Base-by-base conservation (phyloP, 2,113 vertebrate species). In the Hiodon alosoides region DNA sequence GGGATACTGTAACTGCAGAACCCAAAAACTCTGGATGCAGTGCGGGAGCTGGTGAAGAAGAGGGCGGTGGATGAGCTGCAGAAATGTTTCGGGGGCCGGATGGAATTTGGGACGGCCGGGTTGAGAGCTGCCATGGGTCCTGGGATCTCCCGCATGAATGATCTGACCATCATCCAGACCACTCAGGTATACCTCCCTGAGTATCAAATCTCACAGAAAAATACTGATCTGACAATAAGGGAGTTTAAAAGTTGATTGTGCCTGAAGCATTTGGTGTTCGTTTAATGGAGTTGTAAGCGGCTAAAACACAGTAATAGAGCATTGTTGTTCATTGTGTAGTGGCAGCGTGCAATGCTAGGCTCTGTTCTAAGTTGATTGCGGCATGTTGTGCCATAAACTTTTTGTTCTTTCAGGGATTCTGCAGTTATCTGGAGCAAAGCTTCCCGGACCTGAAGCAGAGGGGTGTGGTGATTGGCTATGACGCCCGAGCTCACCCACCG, bases 41-140 rank as follows among this genome's bases (percentile, higher is more conserved):
- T 98, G 79, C 90, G 90, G 86, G 85, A 90, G 4, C 73, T 97
- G 82, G 31, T 93, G 76, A 89, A 88, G 7, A 86, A 92, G 6
- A 87, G 85, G 73, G 89, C 88, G 3, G 79, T 85, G 0, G 85
- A 90, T 13, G 91, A 92, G 68, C 87, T 98, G n/a, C 90, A 86
- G 57, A 92, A 89, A 81, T 93, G 90, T 84, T 98, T 99, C 68
- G 90, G 94, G n/a, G 87, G 91, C 0, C 90, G 94, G 54, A 97
- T 99, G 96, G 92, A 94, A 86, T 99, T 99, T 79, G 97, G 97
- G 48, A 99, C 97, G 0, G 97, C 97, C 0, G 97, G 97, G 4
- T 91, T 99, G 52, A 89, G 96, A 76, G 94, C 95, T 5, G 87
- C 93, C 31, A 99, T 99, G 97, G 97, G 96, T 10, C 86, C 94